Conservation (phyloP, 1,140 invertebrate species). For the Trichogramma pretiosum region DNA sequence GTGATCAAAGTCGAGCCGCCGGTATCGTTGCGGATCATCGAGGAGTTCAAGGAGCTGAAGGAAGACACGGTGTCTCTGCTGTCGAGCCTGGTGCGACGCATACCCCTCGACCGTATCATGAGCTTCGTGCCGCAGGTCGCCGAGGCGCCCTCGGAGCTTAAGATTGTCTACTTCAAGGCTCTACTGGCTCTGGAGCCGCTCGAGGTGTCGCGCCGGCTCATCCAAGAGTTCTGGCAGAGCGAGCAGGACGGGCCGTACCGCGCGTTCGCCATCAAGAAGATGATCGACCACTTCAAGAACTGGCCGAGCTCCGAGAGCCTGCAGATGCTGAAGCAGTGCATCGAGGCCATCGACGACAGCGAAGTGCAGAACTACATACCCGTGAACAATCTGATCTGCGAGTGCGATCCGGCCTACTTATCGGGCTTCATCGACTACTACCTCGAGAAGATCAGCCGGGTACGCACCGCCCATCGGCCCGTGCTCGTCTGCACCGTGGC, state of each 20-base stretch:
- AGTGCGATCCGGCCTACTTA: not conserved
- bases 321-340: constrained; percentile 1
- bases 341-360: not conserved
- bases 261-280: not conserved
- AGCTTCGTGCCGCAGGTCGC: not conserved
- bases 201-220: not conserved
- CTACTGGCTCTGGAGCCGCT: too few relatives aligned
- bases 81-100: not conserved
- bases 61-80: not conserved
- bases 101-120: not conserved
- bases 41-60: not conserved
- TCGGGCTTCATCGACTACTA: not conserved
- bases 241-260: not conserved
- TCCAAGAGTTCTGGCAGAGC: not conserved
- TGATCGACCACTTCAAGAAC: constrained; percentile 1
- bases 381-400: not conserved
- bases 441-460: not conserved
- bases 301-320: not conserved
- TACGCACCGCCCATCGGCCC: not conserved
- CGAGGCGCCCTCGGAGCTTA: too few relatives aligned
- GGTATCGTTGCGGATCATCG: not conserved
- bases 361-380: not conserved
- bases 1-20: not conserved
- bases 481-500: not conserved
- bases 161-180: too few relatives aligned